phyloP scores from a whole-genome alignment of 2,888 invertebrate species.

The Clusia tigrina region DNA sequence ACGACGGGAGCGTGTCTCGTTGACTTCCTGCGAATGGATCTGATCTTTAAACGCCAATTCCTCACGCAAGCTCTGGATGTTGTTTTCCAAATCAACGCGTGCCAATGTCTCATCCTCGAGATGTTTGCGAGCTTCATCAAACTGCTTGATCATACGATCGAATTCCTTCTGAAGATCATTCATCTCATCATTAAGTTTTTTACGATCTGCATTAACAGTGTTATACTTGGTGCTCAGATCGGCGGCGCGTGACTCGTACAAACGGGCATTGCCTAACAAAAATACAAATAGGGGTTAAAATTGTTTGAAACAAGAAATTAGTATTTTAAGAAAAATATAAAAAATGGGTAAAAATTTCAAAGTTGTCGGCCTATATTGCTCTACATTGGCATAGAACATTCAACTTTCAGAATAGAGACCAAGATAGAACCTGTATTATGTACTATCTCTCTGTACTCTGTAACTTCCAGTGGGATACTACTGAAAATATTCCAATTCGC shows the following conservation, averaged over 20 bases:
- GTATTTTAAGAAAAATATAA: background rate
- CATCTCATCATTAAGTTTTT: conserved; percentile 78
- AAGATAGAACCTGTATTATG: too few species aligned
- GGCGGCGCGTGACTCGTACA: conserved; percentile 75
- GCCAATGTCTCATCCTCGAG: conserved; percentile 93
- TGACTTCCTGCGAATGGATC: conserved; percentile 85
- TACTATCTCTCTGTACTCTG: too few species aligned
- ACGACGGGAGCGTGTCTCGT: conserved; percentile 84
- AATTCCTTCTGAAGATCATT: conserved; percentile 81
- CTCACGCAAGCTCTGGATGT: conserved; percentile 88
- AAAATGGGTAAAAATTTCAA: background rate
- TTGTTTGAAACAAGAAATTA: background rate
- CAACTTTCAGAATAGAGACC: background rate
- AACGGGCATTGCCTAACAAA: conserved; percentile 56
- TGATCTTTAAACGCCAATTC: conserved; percentile 90
- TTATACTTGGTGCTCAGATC: conserved; percentile 77
- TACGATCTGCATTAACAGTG: conserved; percentile 79
- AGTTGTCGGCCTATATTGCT: background rate
- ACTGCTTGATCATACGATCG: conserved; percentile 77
- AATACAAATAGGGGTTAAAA: background rate
- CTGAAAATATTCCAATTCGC: too few species aligned
- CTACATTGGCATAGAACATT: background rate
- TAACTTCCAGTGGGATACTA: background rate
- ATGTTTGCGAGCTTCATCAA: conserved; percentile 84
- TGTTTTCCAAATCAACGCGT: conserved; percentile 93